These are phyloP conservation scores for Aradophagus sp. DNA, from an alignment of 1,140 invertebrate species.

Conservation along the genomic window DNA sequence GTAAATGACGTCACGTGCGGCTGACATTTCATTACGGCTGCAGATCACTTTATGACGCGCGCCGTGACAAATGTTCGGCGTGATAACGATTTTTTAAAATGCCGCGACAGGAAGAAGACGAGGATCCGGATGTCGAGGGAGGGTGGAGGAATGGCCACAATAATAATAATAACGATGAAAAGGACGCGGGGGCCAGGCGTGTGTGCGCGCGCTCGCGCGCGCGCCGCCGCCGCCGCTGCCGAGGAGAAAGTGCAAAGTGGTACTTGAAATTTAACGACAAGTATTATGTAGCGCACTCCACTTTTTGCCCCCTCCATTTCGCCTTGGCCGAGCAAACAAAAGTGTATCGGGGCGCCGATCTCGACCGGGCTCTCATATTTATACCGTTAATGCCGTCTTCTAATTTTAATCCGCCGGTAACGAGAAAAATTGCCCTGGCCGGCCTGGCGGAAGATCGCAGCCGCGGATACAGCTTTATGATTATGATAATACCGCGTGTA, in stretches of 20 bases:
- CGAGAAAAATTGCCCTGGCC: slow-evolving; percentile 1
- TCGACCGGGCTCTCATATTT: slow-evolving; percentile 1
- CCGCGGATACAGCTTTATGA: slow-evolving; percentile 18
- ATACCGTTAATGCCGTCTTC: slow-evolving; percentile 9
- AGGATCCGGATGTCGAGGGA: no score
- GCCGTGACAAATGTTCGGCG: slow-evolving; percentile 3
- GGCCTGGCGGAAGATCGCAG: slow-evolving; percentile 6
- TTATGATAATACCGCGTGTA: slow-evolving; percentile 27
- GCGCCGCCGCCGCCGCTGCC: background rate
- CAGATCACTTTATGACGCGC: slow-evolving; percentile 33
- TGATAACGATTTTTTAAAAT: slow-evolving; percentile 27
- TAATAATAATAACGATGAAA: no score
- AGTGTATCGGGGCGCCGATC: slow-evolving; percentile 24
- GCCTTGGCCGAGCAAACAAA: slow-evolving; percentile 19
- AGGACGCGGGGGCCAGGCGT: slow-evolving; percentile 6
- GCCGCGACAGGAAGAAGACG: slow-evolving; percentile 1
- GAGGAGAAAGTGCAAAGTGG: slow-evolving; percentile 43
- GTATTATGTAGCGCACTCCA: slow-evolving; percentile 11
- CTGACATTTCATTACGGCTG: slow-evolving; percentile 28
- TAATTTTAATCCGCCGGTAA: slow-evolving; percentile 15
- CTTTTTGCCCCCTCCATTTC: slow-evolving; percentile 25
- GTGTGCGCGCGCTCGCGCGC: background rate
- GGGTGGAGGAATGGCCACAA: no score
- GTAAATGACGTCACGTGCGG: slow-evolving; percentile 33
- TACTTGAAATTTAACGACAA: slow-evolving; percentile 36